These are phyloP conservation scores for Epinephelus cyanopodus DNA, from an alignment of 2,113 vertebrate species.

Conservation along the genomic window DNA sequence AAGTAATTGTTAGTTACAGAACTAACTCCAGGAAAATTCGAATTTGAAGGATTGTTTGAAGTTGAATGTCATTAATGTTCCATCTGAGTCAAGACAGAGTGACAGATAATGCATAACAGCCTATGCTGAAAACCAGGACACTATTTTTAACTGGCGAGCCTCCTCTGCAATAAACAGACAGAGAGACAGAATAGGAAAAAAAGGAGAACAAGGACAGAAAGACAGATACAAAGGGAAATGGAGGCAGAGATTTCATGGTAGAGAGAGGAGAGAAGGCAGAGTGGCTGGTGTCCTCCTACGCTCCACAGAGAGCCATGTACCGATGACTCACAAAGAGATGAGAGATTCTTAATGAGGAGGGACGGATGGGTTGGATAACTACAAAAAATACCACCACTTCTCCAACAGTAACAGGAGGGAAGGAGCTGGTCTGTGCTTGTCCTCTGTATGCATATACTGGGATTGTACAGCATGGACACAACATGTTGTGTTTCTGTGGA, in stretches of 20 bases:
- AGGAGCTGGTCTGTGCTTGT: background rate
- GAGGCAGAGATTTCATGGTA: conserved; percentile 4
- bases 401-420: background rate
- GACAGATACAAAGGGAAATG: conserved; percentile 1
- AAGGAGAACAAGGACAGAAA: background rate
- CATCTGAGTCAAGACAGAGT: background rate
- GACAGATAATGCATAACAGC: background rate
- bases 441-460: background rate
- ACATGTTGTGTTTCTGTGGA: background rate
- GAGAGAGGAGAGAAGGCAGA: conserved; percentile 1
- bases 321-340: conserved; percentile 54
- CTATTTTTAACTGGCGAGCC: conserved; percentile 17
- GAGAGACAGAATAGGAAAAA: background rate
- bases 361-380: conserved; percentile 28
- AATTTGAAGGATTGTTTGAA: background rate
- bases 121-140: background rate
- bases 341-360: conserved; percentile 40
- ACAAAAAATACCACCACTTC: background rate
- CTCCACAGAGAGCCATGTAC: conserved; percentile 11
- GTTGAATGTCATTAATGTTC: background rate
- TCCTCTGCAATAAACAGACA: conserved; percentile 25
- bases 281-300: conserved; percentile 58
- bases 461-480: background rate
- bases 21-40: background rate
- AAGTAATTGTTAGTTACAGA: no score